These are phyloP conservation scores for Cassiopea andromeda DNA, from an alignment of 30 jellyfish, hydroid and myxozoan genomes.

Conservation along the genomic window DNA sequence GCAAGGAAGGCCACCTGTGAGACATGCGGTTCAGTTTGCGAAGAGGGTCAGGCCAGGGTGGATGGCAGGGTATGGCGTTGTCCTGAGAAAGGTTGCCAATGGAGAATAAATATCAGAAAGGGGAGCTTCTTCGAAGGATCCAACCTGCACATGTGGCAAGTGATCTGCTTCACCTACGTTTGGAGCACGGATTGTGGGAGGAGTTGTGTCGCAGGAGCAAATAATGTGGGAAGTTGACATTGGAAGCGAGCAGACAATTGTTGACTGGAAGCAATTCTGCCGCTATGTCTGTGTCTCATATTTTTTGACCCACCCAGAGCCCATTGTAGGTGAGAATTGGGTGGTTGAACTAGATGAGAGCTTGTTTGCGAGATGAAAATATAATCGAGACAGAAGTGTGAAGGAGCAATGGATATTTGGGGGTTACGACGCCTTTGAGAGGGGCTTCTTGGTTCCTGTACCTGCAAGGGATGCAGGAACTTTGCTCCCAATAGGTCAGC, in stretches of 20 bases:
- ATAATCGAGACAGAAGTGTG: too few species aligned
- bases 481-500: too few species aligned
- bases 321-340: background rate
- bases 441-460: too few species aligned
- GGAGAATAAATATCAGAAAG: background rate
- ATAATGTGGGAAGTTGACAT: background rate
- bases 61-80: background rate
- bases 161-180: background rate
- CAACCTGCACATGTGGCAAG: conserved; percentile 7
- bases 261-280: background rate
- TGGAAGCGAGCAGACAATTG: background rate
- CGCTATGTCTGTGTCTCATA: background rate
- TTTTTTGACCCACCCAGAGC: background rate
- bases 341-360: background rate
- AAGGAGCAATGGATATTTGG: too few species aligned
- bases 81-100: background rate
- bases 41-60: background rate
- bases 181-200: background rate
- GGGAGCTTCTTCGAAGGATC: conserved; percentile 7
- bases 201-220: background rate
- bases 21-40: background rate
- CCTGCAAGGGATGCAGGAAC: too few species aligned
- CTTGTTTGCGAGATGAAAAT: background rate
- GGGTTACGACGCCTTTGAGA: too few species aligned
- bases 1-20: background rate